Conservation (phyloP, 2,113 vertebrate species). For the Todiramphus chloris region DNA sequence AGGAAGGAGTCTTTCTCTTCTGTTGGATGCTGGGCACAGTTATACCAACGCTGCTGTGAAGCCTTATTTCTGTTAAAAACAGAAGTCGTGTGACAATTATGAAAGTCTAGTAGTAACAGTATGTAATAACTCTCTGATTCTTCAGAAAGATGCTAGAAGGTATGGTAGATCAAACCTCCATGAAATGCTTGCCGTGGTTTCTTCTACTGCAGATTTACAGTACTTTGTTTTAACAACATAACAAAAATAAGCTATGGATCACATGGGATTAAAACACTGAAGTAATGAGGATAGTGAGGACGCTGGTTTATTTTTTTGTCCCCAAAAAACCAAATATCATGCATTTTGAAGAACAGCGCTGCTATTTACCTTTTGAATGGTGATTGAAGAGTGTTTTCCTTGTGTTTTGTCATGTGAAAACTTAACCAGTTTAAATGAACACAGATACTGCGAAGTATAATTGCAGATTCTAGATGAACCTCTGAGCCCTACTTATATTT, state of each 20-base stretch:
- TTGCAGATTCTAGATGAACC: fast-evolving
- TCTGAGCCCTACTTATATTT: not conserved
- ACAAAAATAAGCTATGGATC: not conserved
- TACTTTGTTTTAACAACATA: not conserved
- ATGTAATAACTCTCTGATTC: not conserved
- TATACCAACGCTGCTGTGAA: not conserved
- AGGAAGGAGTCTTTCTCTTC: not conserved
- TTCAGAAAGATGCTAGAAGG: not conserved
- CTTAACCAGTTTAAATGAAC: not conserved
- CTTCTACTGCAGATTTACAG: not conserved
- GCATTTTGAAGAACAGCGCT: not conserved
- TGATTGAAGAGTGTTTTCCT: not conserved
- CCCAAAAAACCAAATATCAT: not conserved
- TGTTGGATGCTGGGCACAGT: not conserved
- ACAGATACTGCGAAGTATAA: not conserved
- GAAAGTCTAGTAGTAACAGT: not conserved
- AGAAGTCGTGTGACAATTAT: not conserved
- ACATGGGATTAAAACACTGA: not conserved
- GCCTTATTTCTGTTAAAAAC: not conserved
- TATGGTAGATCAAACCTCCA: not conserved
- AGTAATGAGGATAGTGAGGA: not conserved
- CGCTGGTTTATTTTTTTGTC: not conserved
- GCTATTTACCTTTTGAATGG: not conserved
- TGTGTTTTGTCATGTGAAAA: not conserved
- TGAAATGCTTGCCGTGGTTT: not conserved